Evolutionary conservation across 2,888 invertebrate genomes (phyloP), one percentile per base, ranked within the genome.

Genomic region (Dryococelus australis): DNA sequence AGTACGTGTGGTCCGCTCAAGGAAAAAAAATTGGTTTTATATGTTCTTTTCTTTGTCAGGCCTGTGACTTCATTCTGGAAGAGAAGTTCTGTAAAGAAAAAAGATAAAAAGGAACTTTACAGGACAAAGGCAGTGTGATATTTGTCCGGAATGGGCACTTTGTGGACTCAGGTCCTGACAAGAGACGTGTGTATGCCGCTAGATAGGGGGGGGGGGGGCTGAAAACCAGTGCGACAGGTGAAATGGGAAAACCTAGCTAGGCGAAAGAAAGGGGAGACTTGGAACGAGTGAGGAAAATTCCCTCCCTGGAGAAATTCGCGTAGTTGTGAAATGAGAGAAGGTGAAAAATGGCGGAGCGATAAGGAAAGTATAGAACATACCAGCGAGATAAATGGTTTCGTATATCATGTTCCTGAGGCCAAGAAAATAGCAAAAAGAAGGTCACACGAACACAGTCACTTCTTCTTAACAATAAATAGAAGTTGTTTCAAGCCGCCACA

Each of bases 41-140:
- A 65, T 65, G 20, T 65, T 65, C 65, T n/a, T 65, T n/a, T 20
- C n/a, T 65, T n/a, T 65, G 65, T n/a, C 24, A n/a, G 65, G 20
- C 65, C 65, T 65, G 65, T 65, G 47, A 65, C 65, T 65, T 65
- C 65, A 65, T 65, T 65, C 65, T n/a, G 65, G 65, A 10, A 65
- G 65, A n/a, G 8, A 65, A 65, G 65, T 65, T 65, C 24, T 65
- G 20, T 3, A 65, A 65, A 65, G 65, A n/a, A n/a, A 24, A n/a
- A 65, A 65, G 65, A 65, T 65, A 65, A 65, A 65, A n/a, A 65
- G 65, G 65, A 65, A 65, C 65, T 65, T 65, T 65, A 65, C 20
- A 65, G 65, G 65, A 65, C 65, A 65, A 65, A n/a, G 65, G 65
- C 65, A n/a, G 65, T n/a, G 65, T 65, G 65, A 65, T 65, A 65